Evolutionary conservation across 2,888 invertebrate species (phyloP).

Genomic region (Plebejus melissa): DNA sequence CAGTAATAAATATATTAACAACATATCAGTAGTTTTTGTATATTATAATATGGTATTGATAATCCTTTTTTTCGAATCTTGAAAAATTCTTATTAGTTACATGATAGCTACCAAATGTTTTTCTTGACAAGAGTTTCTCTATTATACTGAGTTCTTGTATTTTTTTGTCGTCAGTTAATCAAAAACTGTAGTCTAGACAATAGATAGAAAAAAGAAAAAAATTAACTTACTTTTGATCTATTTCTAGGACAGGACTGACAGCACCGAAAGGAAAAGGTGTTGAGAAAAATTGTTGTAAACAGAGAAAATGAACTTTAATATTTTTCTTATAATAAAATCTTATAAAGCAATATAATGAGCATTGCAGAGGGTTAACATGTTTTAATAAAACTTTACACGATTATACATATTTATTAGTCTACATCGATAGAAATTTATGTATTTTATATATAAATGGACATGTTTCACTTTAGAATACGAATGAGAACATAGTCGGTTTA

Average conservation of each 20-base stretch:
- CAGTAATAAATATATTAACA: constrained; percentile 28
- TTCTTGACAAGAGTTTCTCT: too few species aligned
- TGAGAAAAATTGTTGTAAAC: constrained; percentile 18
- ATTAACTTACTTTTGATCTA: neutral
- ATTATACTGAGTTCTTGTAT: too few species aligned
- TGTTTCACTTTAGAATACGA: constrained; percentile 56
- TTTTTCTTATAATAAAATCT: constrained; percentile 22
- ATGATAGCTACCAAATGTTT: too few species aligned
- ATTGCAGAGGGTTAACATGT: constrained; percentile 34
- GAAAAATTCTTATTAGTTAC: too few species aligned
- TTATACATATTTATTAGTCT: constrained; percentile 62
- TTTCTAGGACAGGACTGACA: neutral
- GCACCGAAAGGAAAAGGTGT: neutral
- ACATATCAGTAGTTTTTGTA: constrained; percentile 23
- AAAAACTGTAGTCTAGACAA: too few species aligned
- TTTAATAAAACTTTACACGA: constrained; percentile 74
- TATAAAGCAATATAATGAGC: constrained; percentile 26
- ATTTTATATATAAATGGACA: constrained; percentile 63
- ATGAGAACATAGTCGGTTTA: constrained; percentile 56
- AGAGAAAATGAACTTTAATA: constrained; percentile 32
- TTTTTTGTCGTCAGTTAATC: too few species aligned
- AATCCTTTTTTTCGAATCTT: too few species aligned
- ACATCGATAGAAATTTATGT: constrained; percentile 62
- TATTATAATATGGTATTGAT: too few species aligned
- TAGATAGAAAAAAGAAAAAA: neutral